Base-by-base conservation (phyloP, 2,888 invertebrate genomes). In the Tipula unca region DNA sequence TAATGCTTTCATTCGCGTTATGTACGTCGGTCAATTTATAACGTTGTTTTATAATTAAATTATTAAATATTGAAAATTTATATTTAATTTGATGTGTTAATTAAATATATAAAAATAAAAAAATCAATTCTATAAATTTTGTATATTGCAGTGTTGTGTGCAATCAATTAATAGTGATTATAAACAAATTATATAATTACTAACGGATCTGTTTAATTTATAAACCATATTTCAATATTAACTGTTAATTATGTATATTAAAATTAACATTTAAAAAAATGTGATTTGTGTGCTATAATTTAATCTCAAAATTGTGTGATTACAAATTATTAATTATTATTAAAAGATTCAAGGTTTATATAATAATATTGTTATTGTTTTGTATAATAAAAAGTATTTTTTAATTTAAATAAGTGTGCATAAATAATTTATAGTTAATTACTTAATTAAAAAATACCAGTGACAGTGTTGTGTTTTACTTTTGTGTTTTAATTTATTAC, bases 21-120 rank as follows among this genome's bases (percentile, higher is more conserved):
- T 32, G 83, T 83, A 83, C 83, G 83, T 83, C 83, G 83, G 83
- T 83, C 29, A 32, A 83, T 32, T 83, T 83, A 83, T 83, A 83
- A 35, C 69, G 39, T 85, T 36, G 17, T 39, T 36, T 85, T 83
- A 32, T 83, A 83, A 83, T 32, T 35, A 83, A 83, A 69, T 69
- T 69, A 69, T 25, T 48, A 3, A 17, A 39, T 48, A 3, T 48
- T 69, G 10, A 25, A 25, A 69, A 69, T 69, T 69, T 69, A 25
- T 69, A 25, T 69, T 25, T 69, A 69, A 69, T 48, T 17, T 48
- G 48, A 82, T 29, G 32, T 84, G 83, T 84, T 84, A 84, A 35
- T 84, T 17, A 84, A 36, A 36, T 25, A 69, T 69, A 69, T 69
- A 10, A 25, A 48, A 17, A n/a, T n/a, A 48, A 8, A 6, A 3